Evolutionary conservation across 2,888 invertebrate genomes (phyloP), one percentile per base, ranked within the genome.

Genomic region (Lapara coniferarum): DNA sequence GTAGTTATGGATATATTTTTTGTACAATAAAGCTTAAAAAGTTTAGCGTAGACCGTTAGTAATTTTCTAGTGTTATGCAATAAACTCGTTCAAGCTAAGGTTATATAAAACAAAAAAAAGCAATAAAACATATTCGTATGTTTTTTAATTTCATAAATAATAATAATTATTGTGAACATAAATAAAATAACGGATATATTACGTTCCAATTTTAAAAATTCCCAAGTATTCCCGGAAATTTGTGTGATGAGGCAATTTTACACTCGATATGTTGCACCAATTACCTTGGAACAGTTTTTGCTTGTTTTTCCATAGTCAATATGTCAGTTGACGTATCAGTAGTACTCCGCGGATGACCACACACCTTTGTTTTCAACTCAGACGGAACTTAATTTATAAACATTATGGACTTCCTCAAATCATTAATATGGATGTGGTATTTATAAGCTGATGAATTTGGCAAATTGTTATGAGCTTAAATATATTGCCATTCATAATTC

Each of bases 221-320:
- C 55, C 55, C 19, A 19, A 12, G 19, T 55, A 55, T 55, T 55
- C 19, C 46, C 25, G 46, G 19, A 56, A 67, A 44, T 67, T 16
- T 16, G 2, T 0, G 2, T 19, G 2, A n/a, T 14, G 46, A 56
- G 56, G 67, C 67, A 67, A 67, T 44, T 44, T 46, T 19, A n/a
- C 46, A 25, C 44, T n/a, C 14, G 56, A 67, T 58, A 58, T 19
- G 57, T 57, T 55, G 82, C 82, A 83, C 83, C 79, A 85, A 80
- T 85, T 85, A 83, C 86, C 87, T 89, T 85, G 84, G 80, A 79
- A 79, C 73, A 71, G 75, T 85, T 84, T 88, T 88, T 85, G 80
- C 78, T 83, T 78, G 74, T 81, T 78, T 85, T 82, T 75, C 78
- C 80, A 81, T 81, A 82, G 80, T 75, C 79, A 79, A 81, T 81